Base-by-base conservation (phyloP, 2,888 invertebrate species). In the Hofmannophila pseudospretella region DNA sequence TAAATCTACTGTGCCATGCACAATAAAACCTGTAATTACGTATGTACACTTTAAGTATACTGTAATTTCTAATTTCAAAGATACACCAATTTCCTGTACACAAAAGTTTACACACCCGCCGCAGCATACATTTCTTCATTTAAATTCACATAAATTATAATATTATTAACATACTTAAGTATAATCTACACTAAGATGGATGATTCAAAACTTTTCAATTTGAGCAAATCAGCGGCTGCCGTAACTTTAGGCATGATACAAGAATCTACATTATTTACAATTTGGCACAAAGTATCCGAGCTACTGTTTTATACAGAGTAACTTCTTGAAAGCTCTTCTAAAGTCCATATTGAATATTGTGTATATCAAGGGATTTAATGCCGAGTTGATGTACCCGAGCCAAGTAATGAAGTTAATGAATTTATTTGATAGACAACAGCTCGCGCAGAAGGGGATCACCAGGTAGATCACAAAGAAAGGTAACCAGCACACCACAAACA, bases 381-480 rank as follows among this genome's bases (percentile, higher is more conserved):
- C 94, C 13, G 96, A 96, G 75, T 96, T 96, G 37, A 96, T 90
- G 67, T 96, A 96, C 5, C 97, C 97, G 46, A 97, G 89, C 97
- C 97, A 97, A 33, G 96, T 96, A 58, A 97, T 94, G 68, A 96
- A 94, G 76, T 96, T 94, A 45, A 93, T 93, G 45, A 96, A 88
- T 66, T 93, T 92, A 45, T 91, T 91, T 2, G 94, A 93, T 20
- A 94, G 92, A 64, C 94, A 93, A 74, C 96, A 96, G 46, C 89
- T 89, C 7, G 90, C 86, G 67, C 96, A 96, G 71, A 97, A 97
- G 3, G 97, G 97, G 49, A 95, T 89, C 44, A 97, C 95, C 31
- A 98, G 93, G 75, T 98, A 98, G 92, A 97, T 94, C 23, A 97
- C 90, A 77, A 98, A 99, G 86, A 99, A 99, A 3, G 99, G 99